Evolutionary conservation across 2,888 invertebrate species (phyloP).

Genomic region (Epinotia demarniana): DNA sequence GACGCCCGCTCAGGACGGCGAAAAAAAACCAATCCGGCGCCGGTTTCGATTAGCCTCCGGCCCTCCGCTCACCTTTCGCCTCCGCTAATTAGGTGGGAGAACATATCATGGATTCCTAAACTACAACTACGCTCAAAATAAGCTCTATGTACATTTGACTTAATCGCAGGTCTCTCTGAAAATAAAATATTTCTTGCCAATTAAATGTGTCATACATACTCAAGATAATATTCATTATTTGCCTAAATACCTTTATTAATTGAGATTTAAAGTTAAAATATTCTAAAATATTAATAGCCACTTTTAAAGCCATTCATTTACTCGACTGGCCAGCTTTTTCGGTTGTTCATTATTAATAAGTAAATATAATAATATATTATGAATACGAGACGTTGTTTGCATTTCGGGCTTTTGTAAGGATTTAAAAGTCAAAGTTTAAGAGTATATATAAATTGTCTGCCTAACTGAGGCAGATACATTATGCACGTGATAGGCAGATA

Average conservation of each 20-base stretch:
- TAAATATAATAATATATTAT: conserved; percentile 52
- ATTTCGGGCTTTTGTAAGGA: conserved; percentile 55
- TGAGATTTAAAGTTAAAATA: conserved; percentile 20
- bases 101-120: conserved; percentile 30
- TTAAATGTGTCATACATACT: conserved; percentile 62
- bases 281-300: conserved; percentile 37
- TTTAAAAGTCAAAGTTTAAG: conserved; percentile 25
- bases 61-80: conserved; percentile 68
- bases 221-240: conserved; percentile 32
- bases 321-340: conserved; percentile 54
- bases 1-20: conserved; percentile 63
- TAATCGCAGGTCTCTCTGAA: conserved; percentile 69
- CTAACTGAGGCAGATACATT: conserved; percentile 52
- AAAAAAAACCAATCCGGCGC: conserved; percentile 70
- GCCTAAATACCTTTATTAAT: conserved; percentile 14
- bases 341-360: conserved; percentile 50
- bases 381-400: conserved; percentile 55
- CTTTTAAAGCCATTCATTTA: conserved; percentile 64
- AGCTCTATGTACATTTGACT: not conserved
- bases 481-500: conserved; percentile 51
- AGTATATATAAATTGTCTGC: conserved; percentile 55
- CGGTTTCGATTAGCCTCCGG: conserved; percentile 69
- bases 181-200: conserved; percentile 68
- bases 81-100: conserved; percentile 47
- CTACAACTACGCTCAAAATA: conserved; percentile 2